These are phyloP conservation scores for Lophotis ruficrista DNA, from an alignment of 2,113 vertebrate genomes.

Conservation along the genomic window DNA sequence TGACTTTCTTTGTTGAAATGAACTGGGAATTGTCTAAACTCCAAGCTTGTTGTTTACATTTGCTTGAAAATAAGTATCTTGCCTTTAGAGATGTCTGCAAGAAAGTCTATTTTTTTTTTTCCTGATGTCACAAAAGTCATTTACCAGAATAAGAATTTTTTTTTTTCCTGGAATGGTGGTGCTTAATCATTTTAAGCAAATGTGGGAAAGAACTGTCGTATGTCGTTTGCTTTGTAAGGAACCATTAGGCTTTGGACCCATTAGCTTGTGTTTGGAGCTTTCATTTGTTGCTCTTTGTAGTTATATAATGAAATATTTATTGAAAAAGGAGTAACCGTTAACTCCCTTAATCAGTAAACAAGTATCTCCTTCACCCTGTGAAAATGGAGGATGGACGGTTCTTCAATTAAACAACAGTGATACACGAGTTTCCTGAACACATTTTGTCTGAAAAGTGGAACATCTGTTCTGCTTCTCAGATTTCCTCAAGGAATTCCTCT, in stretches of 20 bases:
- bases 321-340: not conserved
- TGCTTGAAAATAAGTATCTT: slow-evolving; percentile 33
- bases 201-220: slow-evolving; percentile 42
- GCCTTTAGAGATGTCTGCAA: slow-evolving; percentile 10
- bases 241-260: slow-evolving; percentile 48
- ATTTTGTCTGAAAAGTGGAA: not conserved
- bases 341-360: slow-evolving; percentile 37
- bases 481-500: slow-evolving; percentile 50
- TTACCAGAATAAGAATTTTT: slow-evolving; percentile 23
- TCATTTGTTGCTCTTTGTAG: slow-evolving; percentile 24
- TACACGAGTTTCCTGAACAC: slow-evolving; percentile 4
- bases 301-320: slow-evolving; percentile 61
- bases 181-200: slow-evolving; percentile 44
- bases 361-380: slow-evolving; percentile 8
- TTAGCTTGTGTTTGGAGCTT: slow-evolving; percentile 31
- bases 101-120: slow-evolving; percentile 9
- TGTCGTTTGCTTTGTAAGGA: slow-evolving; percentile 30
- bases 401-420: not conserved
- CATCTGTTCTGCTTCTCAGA: slow-evolving; percentile 32
- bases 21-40: slow-evolving; percentile 17
- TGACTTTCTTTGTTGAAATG: not conserved
- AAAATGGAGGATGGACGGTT: not conserved
- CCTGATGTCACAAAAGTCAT: slow-evolving; percentile 1
- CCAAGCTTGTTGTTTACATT: not conserved
- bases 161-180: slow-evolving; percentile 17